Evolutionary conservation across 2,113 vertebrate species (phyloP), one percentile per base, ranked within the genome.

Genomic region (Aegypius monachus): DNA sequence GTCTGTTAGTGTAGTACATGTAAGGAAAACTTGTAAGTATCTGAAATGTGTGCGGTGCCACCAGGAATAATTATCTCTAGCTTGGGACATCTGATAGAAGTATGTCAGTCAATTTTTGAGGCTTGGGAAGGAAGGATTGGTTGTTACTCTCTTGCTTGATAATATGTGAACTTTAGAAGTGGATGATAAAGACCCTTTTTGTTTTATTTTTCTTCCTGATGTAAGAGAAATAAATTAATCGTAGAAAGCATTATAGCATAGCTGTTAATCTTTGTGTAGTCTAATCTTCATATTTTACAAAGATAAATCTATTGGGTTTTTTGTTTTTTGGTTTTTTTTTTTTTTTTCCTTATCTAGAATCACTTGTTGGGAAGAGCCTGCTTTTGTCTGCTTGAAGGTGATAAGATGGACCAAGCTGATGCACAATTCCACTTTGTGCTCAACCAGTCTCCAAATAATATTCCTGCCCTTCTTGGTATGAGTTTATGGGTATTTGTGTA

Each of bases 331-430:
- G 38, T 15, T 23, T 21, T 11, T 5, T 8, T 18, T 11, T 81
- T 71, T 43, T 81, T 95, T 90, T 95, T 31, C 61, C 73, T 97
- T 96, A n/a, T 88, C 84, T 97, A 99, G 99, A 99, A 99, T 98
- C 99, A 99, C 97, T 98, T 99, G 97, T 96, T 99, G 98, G 99
- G 99, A 96, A 98, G 99, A 99, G 99, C 99, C 79, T 99, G 99
- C 95, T 99, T 99, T 97, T 99, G 99, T 96, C 98, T 99, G n/a
- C 98, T 99, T 96, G 99, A 99, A 97, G 99, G 99, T 91, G 99
- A 99, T 98, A 99, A 99, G 97, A 99, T 99, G 99, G 99, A 99
- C 97, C 99, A 99, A 89, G 99, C 99, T 25, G 99, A 99, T 62
- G 99, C 99, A 50, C 99, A 99, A 67, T 99, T 99, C 98, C 99